These are phyloP conservation scores for Pantherophis alleghaniensis DNA, from an alignment of 2,797 vertebrate genomes.

Conservation along the genomic window DNA sequence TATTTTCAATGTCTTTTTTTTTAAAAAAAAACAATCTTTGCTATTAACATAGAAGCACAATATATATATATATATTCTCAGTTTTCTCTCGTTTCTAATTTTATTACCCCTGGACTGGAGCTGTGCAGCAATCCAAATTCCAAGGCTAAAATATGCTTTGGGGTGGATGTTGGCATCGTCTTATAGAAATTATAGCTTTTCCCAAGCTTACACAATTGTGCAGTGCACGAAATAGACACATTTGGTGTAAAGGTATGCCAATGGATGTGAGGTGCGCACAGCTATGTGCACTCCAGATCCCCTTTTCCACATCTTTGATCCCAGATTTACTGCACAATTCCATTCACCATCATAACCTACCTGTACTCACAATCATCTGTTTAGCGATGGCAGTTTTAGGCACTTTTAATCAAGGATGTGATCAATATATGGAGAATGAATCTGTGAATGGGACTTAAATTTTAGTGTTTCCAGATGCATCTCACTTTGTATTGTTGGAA, in stretches of 20 bases:
- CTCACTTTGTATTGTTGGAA: not conserved
- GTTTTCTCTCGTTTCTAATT: constrained; percentile 22
- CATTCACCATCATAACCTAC: not conserved
- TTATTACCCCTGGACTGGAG: not conserved
- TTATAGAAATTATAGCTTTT: not conserved
- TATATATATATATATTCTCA: constrained; percentile 26
- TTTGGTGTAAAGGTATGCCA: not conserved
- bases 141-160: not conserved
- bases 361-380: not conserved
- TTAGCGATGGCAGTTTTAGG: not conserved
- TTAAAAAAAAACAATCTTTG: not conserved
- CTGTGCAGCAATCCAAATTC: not conserved
- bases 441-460: not conserved
- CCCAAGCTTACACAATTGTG: not conserved
- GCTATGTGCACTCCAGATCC: not conserved
- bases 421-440: not conserved
- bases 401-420: not conserved
- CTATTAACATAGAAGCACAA: constrained; percentile 13
- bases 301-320: not conserved
- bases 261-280: not conserved
- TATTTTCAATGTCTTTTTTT: constrained; percentile 41
- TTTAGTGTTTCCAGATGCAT: not conserved
- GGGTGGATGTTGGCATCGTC: not conserved
- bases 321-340: not conserved
- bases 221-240: not conserved